Base-by-base conservation (phyloP, 2,113 vertebrate genomes). In the Nycticebus coucang region DNA sequence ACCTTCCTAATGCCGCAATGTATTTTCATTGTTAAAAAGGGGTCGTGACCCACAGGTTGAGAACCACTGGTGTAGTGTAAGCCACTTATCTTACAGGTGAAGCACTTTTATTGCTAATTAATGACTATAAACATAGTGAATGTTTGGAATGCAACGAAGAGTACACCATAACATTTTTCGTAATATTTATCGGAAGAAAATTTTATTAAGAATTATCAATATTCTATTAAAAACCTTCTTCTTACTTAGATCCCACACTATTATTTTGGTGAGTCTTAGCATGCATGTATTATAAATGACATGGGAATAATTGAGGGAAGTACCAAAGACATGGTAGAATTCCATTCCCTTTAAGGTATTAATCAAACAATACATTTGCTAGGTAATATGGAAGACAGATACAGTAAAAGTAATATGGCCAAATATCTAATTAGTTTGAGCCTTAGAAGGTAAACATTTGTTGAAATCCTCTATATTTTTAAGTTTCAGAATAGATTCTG, bases 91-190 rank as follows among this genome's bases (percentile, higher is more conserved):
- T 90, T 78, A 91, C 15, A 64, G 30, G 82, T 77, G 33, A 82
- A 53, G 69, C 30, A 95, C 4, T 93, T 91, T 87, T 77, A 72
- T 55, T 90, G 41, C 59, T 93, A 92, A 92, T 84, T 85, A 89
- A 28, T 59, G 60, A 57, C 33, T 88, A 41, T 60, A 83, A 66
- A 69, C 24, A 86, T 57, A 87, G 5, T 79, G 24, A 77, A 91
- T 87, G 55, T 66, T 45, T 94, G 12, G 5, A 60, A 85, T 60
- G 35, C 28, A 96, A 83, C 35, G 8, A 60, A 81, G 80, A 82
- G 37, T 72, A 26, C n/a, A 83, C 83, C 9, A 89, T 12, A 22
- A 10, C 19, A 13, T 53, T 10, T 87, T 87, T 62, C n/a, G 41
- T 13, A 91, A 75, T 55, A 89, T 78, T 80, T 93, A 28, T 18